phyloP scores from a whole-genome alignment of 2,888 invertebrate species.

The Theodoxus fluviatilis region DNA sequence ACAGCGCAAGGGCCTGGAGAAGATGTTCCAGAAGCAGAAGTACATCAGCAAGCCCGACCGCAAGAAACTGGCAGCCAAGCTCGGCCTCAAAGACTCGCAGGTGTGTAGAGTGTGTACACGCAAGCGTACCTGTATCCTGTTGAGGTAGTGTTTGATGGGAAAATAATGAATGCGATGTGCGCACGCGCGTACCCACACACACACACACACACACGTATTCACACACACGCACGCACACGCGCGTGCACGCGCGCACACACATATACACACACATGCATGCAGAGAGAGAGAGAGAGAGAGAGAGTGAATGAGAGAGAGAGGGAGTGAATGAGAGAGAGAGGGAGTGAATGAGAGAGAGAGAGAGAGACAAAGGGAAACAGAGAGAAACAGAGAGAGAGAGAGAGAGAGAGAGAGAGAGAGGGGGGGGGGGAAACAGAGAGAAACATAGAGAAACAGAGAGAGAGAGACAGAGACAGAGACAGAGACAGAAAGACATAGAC shows the following conservation, averaged over 20 bases:
- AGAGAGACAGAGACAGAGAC: constrained; percentile 17
- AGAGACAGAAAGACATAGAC: not conserved
- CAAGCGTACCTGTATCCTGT: too few species aligned
- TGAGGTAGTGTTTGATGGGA: too few species aligned
- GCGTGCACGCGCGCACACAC: too few species aligned
- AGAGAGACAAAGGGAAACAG: not conserved
- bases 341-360: too few species aligned
- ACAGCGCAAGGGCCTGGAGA: constrained; percentile 93
- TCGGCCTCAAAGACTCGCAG: constrained; percentile 97
- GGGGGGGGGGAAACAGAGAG: not conserved
- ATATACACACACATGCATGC: too few species aligned
- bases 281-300: too few species aligned
- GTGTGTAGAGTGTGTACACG: constrained; percentile 69
- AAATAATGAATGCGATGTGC: too few species aligned
- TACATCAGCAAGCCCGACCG: constrained; percentile 98
- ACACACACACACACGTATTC: too few species aligned
- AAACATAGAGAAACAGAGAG: constrained; percentile 17
- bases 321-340: too few species aligned
- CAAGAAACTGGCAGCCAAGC: constrained; percentile 93
- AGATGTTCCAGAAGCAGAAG: constrained; percentile 94
- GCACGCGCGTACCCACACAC: too few species aligned
- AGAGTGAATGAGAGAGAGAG: too few species aligned
- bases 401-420: constrained; percentile 15
- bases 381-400: not conserved
- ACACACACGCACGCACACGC: too few species aligned